Base-by-base conservation (phyloP, 2,797 vertebrate genomes). In the Liparis tanakae region DNA sequence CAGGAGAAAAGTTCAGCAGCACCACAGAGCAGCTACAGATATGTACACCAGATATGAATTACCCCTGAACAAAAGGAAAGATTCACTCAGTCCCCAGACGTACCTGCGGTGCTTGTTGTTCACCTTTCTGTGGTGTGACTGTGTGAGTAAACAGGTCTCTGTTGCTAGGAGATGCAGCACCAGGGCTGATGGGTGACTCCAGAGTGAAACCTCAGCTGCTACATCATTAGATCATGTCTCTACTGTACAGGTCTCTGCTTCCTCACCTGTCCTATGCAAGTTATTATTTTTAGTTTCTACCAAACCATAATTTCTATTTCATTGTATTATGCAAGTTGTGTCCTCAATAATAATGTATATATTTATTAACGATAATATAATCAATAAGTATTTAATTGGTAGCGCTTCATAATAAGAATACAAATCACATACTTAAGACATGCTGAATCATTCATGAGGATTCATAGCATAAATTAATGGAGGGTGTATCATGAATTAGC, bases 141-240 rank as follows among this genome's bases (percentile, higher is more conserved):
- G 74, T 79, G 76, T 18, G 56, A 66, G 74, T 80, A 83, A 88
- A 88, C 83, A 87, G 43, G 72, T 70, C 44, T 79, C 55, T 67
- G 90, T 90, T 92, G 88, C 89, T 90, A 90, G 83, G 89, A 82
- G 84, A 90, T 63, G 3, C n/a, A 57, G 37, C 70, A 68, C 70
- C 37, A 59, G n/a, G 10, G 60, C 55, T 63, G 44, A 67, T 57
- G 41, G 75, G 72, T 51, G 51, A 80, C 44, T 39, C 51, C 55
- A 15, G 17, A 30, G 56, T 65, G 56, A 75, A 59, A 44, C 58
- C 41, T 18, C 54, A 36, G 1, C 36, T 34, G 13, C 20, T 10
- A 58, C 3, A 62, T 33, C 33, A 50, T 36, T 20, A 61, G 3
- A 7, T 55, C 5, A 39, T 33, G 25, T 71, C 36, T 70, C 37